Percentiles rank a stretch among this genome's conserved stretches.
Evolutionary conservation across 1,140 invertebrate species (phyloP).

Genomic region (Coptotermes formosanus): DNA sequence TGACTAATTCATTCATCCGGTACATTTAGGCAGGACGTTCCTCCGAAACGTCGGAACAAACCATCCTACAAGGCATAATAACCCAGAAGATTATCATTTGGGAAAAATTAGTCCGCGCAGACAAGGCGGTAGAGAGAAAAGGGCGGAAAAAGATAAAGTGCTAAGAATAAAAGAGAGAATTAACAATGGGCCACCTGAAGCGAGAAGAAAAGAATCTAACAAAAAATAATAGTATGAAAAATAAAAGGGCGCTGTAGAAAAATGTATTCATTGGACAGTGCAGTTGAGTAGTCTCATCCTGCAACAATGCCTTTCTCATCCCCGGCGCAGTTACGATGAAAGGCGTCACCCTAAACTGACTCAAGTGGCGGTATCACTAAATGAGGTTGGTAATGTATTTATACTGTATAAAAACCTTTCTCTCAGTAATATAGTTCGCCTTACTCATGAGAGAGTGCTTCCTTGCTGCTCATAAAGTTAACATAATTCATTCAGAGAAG

Average conservation of each 20-base stretch:
- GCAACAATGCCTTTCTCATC: background rate
- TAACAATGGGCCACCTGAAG: background rate
- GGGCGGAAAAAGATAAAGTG: background rate
- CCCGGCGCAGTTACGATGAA: background rate
- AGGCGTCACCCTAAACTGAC: background rate
- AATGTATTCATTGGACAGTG: background rate
- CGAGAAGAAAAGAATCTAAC: background rate
- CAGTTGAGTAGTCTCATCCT: slow-evolving; percentile 4
- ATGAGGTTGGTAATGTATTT: background rate
- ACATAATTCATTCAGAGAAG: background rate
- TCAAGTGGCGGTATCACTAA: background rate
- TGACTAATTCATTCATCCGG: no score
- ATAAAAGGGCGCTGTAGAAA: background rate
- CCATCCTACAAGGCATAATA: no score
- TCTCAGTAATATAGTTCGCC: background rate
- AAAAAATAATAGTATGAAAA: slow-evolving; percentile 3
- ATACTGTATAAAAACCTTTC: background rate
- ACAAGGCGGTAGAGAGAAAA: background rate
- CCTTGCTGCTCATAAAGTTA: background rate
- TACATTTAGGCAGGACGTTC: no score
- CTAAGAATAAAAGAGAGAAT: background rate
- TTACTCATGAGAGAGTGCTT: background rate
- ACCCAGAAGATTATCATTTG: no score
- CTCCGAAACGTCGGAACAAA: no score
- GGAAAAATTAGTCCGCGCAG: no score